Percentiles rank a stretch among this genome's conserved stretches.
Conservation (phyloP, 1,140 invertebrate genomes). For the Tachypleus tridentatus region DNA sequence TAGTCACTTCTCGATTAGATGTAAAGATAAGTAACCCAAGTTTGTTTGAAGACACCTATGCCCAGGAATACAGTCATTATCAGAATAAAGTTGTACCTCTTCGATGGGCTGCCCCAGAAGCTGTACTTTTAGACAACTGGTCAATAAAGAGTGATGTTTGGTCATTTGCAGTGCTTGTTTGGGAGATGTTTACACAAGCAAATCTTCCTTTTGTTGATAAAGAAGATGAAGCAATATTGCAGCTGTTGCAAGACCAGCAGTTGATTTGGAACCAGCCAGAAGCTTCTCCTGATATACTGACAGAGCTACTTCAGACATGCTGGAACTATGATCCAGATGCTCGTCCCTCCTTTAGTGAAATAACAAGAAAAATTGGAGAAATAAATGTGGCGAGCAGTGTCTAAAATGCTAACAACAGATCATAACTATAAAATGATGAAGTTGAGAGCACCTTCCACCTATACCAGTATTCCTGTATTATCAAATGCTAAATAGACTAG, state of each 20-base stretch:
- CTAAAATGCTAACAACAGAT: too few relatives aligned
- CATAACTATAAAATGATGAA: too few relatives aligned
- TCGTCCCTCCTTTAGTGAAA: slow-evolving; percentile 46
- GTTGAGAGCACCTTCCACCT: too few relatives aligned
- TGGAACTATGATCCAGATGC: slow-evolving; percentile 51
- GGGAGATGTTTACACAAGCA: slow-evolving; percentile 81
- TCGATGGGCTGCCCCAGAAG: slow-evolving; percentile 78
- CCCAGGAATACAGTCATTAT: slow-evolving; percentile 26
- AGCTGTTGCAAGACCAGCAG: slow-evolving; percentile 7
- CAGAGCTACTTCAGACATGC: slow-evolving; percentile 42
- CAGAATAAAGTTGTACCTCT: slow-evolving; percentile 51
- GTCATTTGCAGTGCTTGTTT: slow-evolving; percentile 74
- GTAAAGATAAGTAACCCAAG: slow-evolving; percentile 72
- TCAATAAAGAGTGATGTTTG: slow-evolving; percentile 91
- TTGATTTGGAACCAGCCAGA: slow-evolving; percentile 13
- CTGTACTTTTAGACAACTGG: slow-evolving; percentile 77
- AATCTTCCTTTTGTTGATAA: slow-evolving; percentile 48
- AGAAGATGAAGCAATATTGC: slow-evolving; percentile 12
- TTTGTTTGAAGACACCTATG: slow-evolving; percentile 45
- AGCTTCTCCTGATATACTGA: slow-evolving; percentile 7
- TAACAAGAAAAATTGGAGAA: slow-evolving; percentile 27
- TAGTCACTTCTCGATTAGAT: slow-evolving; percentile 66
- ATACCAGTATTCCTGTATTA: too few relatives aligned
- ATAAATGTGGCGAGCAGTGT: slow-evolving; percentile 19
- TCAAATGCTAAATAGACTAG: too few relatives aligned